These are phyloP conservation scores for Polyommatus icarus DNA, from an alignment of 2,888 invertebrate species.

Conservation along the genomic window DNA sequence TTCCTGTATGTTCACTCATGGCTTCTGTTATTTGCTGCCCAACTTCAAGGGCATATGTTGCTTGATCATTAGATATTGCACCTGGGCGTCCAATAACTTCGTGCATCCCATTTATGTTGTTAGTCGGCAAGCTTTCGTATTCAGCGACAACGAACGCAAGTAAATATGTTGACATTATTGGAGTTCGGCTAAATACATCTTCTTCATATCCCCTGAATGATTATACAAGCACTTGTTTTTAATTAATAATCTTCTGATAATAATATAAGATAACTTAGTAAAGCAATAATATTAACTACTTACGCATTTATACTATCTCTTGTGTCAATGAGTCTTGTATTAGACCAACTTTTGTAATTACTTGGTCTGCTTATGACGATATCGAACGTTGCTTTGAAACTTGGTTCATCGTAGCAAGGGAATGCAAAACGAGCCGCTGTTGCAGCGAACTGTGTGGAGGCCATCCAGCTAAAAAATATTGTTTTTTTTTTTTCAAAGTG, in stretches of 20 bases:
- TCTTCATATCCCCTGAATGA: slow-evolving; percentile 53
- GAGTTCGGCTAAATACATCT: slow-evolving; percentile 64
- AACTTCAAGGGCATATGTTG: slow-evolving; percentile 62
- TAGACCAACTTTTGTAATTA: slow-evolving; percentile 72
- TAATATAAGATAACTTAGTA: background rate
- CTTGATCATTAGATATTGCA: slow-evolving; percentile 60
- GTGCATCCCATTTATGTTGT: slow-evolving; percentile 43
- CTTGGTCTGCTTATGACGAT: slow-evolving; percentile 82
- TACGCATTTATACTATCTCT: slow-evolving; percentile 44
- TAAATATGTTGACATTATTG: slow-evolving; percentile 83
- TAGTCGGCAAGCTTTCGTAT: slow-evolving; percentile 56
- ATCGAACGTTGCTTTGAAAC: slow-evolving; percentile 89
- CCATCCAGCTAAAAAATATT: slow-evolving; percentile 76
- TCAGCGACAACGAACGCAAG: slow-evolving; percentile 85
- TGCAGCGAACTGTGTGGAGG: slow-evolving; percentile 85
- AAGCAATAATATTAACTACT: slow-evolving; percentile 38
- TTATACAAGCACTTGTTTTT: background rate
- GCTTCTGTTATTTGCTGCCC: slow-evolving; percentile 66
- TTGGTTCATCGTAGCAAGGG: slow-evolving; percentile 91
- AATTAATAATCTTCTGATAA: too few relatives aligned
- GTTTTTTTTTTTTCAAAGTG: too few relatives aligned
- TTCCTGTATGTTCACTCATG: slow-evolving; percentile 80
- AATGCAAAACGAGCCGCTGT: slow-evolving; percentile 85
- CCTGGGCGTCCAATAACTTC: slow-evolving; percentile 72
- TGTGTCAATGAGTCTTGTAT: slow-evolving; percentile 76